phyloP scores from a whole-genome alignment of 2,113 vertebrate species.

The Atractosteus spatula region DNA sequence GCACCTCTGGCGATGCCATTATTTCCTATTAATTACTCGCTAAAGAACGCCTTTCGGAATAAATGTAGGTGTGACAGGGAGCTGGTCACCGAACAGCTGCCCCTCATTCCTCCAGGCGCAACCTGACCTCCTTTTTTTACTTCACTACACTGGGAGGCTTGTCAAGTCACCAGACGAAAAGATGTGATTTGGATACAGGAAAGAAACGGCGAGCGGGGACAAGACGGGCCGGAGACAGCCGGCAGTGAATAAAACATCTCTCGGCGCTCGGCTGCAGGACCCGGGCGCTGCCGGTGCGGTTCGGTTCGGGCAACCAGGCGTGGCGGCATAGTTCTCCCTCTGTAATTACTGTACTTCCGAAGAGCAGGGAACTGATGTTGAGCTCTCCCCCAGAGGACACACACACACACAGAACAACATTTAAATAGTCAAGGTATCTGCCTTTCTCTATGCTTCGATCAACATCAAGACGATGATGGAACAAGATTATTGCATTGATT shows the following conservation, averaged over 20 bases:
- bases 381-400: too few relatives aligned
- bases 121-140: constrained; percentile 69
- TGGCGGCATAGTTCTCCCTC: too few relatives aligned
- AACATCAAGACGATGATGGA: too few relatives aligned
- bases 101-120: constrained; percentile 59
- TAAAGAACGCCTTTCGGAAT: constrained; percentile 52
- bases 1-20: constrained; percentile 57
- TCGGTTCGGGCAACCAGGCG: too few relatives aligned
- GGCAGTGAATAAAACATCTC: constrained; percentile 26
- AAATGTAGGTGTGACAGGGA: constrained; percentile 62
- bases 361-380: too few relatives aligned
- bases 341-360: too few relatives aligned
- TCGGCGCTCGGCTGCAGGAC: background rate
- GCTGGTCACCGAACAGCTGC: constrained; percentile 68
- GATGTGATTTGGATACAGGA: constrained; percentile 57
- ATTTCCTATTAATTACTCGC: constrained; percentile 60
- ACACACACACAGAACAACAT: too few relatives aligned
- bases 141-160: constrained; percentile 59
- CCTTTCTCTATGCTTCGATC: too few relatives aligned
- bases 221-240: constrained; percentile 32
- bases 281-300: too few relatives aligned
- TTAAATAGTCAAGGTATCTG: too few relatives aligned
- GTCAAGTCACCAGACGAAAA: constrained; percentile 56
- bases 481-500: too few relatives aligned
- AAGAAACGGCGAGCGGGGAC: constrained; percentile 61